A percentile compares a stretch with the other conserved stretches of the same genome.
Conservation (phyloP, 2,113 vertebrate genomes). For the Arizona elegans region DNA sequence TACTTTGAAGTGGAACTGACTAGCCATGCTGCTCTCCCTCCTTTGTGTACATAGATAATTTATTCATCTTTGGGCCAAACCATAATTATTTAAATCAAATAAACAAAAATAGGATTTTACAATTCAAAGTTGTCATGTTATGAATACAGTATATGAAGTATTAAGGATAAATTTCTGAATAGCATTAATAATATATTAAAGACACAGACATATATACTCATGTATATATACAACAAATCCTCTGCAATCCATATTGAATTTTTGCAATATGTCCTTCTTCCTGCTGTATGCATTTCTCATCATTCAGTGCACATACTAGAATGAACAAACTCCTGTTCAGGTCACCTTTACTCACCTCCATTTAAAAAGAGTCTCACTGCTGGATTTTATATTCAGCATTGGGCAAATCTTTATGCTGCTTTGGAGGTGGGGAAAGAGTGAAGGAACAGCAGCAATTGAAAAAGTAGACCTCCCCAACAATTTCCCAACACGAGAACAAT, state of each 20-base stretch:
- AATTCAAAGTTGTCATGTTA: background rate
- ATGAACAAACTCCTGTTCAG: background rate
- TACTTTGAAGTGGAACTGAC: background rate
- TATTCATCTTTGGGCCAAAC: background rate
- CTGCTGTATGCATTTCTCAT: background rate
- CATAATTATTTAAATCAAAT: constrained; percentile 6
- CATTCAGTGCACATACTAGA: no score
- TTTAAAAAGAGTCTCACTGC: constrained; percentile 1
- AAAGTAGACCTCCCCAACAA: constrained; percentile 60
- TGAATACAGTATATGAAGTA: background rate
- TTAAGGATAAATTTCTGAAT: background rate
- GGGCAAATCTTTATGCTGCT: constrained; percentile 36
- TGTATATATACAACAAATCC: background rate
- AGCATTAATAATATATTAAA: background rate
- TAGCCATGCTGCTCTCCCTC: background rate
- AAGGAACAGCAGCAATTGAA: constrained; percentile 53
- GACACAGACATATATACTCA: background rate
- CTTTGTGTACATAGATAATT: background rate
- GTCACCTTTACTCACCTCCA: constrained; percentile 57
- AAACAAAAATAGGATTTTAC: background rate
- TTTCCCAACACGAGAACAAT: constrained; percentile 73
- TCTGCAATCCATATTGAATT: background rate
- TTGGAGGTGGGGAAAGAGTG: background rate
- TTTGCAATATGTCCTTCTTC: background rate
- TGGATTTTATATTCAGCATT: background rate